Base-by-base conservation (phyloP, 2,888 invertebrate genomes). In the Cataglyphis cursor region DNA sequence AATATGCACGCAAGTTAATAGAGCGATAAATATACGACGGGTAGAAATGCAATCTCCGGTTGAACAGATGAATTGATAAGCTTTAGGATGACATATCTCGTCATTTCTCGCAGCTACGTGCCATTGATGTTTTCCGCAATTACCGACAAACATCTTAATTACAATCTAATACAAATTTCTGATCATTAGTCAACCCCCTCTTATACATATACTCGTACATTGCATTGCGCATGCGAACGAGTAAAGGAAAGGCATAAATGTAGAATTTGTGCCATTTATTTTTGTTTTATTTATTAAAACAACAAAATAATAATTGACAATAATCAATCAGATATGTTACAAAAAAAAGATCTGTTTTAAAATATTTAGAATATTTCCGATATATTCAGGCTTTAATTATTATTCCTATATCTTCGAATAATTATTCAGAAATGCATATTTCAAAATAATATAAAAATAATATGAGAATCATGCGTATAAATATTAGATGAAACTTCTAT, bases 11-110 rank as follows among this genome's bases (percentile, higher is more conserved):
- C 8, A 38, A 73, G 51, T 64, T 81, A 82, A 81, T 81, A 65
- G 74, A 81, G 73, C 81, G 61, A 81, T 83, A 83, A 83, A 80
- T 80, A 74, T 51, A 9, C 51, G 81, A 73, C 51, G 12, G n/a
- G 3, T 15, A 66, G 65, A 82, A 83, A 73, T 66, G 59, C 66
- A 81, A 83, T 72, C 82, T 65, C 38, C 64, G 83, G 66, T 66
- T 35, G 73, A 35, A 44, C 31, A 68, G 82, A 70, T 74, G 61
- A 73, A 66, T 24, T 31, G 18, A 5, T 57, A 15, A 68, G 66
- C 38, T 66, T 66, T 57, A 41, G 15, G 5, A 21, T 21, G 21
- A 21, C 24, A 57, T 44, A 44, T 24, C 31, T 10, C 54, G 41
- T 66, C 28, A 68, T 57, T 68, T 10, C 28, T 59, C 31, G 31